Base-by-base conservation (phyloP, 2,888 invertebrate species). In the Ischnura elegans region DNA sequence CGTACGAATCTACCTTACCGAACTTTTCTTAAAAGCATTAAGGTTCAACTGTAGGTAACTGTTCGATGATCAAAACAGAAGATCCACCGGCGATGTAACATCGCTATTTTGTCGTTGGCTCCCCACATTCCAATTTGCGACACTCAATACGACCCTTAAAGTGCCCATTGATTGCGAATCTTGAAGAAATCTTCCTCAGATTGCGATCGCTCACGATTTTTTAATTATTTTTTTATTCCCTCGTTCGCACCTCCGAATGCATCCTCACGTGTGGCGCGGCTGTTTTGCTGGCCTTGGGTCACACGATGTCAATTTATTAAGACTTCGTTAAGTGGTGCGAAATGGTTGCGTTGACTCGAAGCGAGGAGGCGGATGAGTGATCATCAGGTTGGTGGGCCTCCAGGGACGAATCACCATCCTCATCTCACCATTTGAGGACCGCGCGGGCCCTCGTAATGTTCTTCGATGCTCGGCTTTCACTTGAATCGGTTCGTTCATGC, bases 241-340 rank as follows among this genome's bases (percentile, higher is more conserved):
- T 76, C 36, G 29, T 16, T 36, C 76, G 13, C 76, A 29, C 36
- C 76, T 29, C 29, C 5, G 13, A 76, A 76, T 76, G 76, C 76
- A 76, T 76, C 76, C 36, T 76, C 76, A 76, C 76, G 76, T 36
- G 76, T 4, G 16, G 36, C 76, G 36, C 36, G 36, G 29, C 36
- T 76, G 76, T 36, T 76, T 10, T 76, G 76, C 29, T 76, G 76
- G 29, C 76, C 76, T 76, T 76, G 76, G 76, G n/a, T 0, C 76
- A 36, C 76, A 2, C 36, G 13, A 76, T 76, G 76, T 76, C 76
- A 76, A 76, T 76, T 36, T 36, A 76, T 76, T 76, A 76, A 76
- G 36, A 4, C 76, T 10, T 61, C 90, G 55, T 90, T 90, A 90
- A 90, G 47, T 61, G 36, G 61, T 61, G 61, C 90, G 43, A 90